A percentile compares a stretch with the other conserved stretches of the same genome.
Evolutionary conservation across 2,888 invertebrate species (phyloP).

Genomic region (Lutraria lutraria): DNA sequence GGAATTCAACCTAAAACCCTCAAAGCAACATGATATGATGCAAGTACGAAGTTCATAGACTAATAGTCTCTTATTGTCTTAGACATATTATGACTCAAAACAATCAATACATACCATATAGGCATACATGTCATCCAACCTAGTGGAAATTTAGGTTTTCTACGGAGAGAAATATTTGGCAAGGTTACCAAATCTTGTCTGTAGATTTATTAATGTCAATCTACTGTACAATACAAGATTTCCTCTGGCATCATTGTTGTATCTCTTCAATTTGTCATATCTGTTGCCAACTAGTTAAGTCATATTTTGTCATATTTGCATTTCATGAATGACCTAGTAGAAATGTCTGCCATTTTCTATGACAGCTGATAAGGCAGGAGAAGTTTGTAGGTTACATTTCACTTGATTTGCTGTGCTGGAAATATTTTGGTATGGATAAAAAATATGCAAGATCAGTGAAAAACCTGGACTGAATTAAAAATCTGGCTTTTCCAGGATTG

Average conservation of each 20-base stretch:
- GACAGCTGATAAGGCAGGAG: background rate
- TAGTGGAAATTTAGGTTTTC: background rate
- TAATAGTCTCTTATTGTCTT: background rate
- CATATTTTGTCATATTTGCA: background rate
- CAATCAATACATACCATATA: background rate
- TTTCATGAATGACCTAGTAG: background rate
- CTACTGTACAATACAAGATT: background rate
- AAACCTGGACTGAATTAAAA: no score
- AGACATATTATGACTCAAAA: constrained; percentile 4
- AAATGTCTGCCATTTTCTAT: background rate
- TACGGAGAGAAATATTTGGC: background rate
- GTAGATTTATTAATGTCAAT: background rate
- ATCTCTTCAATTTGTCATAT: background rate
- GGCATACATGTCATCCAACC: background rate
- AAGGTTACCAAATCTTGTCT: background rate
- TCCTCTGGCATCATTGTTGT: background rate
- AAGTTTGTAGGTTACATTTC: background rate
- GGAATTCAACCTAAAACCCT: background rate
- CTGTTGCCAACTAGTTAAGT: no score
- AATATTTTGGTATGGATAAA: no score
- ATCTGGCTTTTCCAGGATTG: no score
- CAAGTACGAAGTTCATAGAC: background rate
- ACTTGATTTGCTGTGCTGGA: no score
- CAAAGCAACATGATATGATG: background rate
- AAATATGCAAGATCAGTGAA: no score